A percentile compares a stretch with the other conserved stretches of the same genome.
phyloP scores from a whole-genome alignment of 2,888 invertebrate species.

The Slavum lentiscoides region DNA sequence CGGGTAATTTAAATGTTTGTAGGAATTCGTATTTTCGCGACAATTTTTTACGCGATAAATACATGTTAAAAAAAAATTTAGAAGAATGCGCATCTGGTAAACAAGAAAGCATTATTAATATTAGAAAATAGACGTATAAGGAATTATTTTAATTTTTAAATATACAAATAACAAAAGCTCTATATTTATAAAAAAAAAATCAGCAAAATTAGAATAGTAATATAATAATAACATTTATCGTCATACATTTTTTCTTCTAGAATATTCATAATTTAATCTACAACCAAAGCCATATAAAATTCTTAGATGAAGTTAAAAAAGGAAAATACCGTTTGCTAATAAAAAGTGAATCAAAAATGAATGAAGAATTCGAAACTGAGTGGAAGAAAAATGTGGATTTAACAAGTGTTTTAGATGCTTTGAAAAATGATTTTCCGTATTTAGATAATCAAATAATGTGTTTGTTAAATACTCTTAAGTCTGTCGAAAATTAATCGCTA shows the following conservation, averaged over 20 bases:
- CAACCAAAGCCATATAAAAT: constrained; percentile 71
- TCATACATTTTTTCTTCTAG: constrained; percentile 58
- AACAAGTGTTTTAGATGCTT: constrained; percentile 64
- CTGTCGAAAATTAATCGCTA: constrained; percentile 1
- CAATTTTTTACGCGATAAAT: too few relatives aligned
- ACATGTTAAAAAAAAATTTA: too few relatives aligned
- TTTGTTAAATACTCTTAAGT: constrained; percentile 56
- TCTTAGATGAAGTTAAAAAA: constrained; percentile 63
- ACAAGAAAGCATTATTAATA: too few relatives aligned
- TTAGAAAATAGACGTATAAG: too few relatives aligned
- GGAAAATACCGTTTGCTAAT: constrained; percentile 60
- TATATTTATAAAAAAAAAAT: too few relatives aligned
- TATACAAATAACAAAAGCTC: too few relatives aligned
- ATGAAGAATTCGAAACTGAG: constrained; percentile 66
- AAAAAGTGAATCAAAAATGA: constrained; percentile 62
- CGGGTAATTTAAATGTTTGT: too few relatives aligned
- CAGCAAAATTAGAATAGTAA: too few relatives aligned
- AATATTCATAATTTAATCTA: constrained; percentile 68
- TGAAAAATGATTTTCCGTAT: constrained; percentile 68
- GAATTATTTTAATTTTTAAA: too few relatives aligned
- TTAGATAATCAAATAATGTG: constrained; percentile 57
- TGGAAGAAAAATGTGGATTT: constrained; percentile 66
- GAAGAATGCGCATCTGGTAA: too few relatives aligned
- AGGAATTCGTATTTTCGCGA: too few relatives aligned
- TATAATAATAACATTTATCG: too few relatives aligned